These are phyloP conservation scores for Hiodon tergisus DNA, from an alignment of 2,113 vertebrate genomes.

Conservation along the genomic window DNA sequence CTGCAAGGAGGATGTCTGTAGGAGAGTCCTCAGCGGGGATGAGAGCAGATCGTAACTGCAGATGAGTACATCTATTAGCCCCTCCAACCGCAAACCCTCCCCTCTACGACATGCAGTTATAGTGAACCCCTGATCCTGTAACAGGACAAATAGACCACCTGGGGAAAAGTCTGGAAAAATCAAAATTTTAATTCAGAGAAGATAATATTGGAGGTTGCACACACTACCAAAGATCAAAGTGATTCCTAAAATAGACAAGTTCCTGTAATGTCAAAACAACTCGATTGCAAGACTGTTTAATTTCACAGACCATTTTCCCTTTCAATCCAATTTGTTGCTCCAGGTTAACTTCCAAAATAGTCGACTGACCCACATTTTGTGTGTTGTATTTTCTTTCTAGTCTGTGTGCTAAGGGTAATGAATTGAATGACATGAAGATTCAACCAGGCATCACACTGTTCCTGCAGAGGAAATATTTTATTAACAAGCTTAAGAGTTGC, in stretches of 20 bases:
- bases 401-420: no score
- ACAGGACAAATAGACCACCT: conserved; percentile 50
- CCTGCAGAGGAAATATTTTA: no score
- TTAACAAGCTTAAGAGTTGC: no score
- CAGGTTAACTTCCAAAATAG: no score
- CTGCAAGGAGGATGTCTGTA: conserved; percentile 28
- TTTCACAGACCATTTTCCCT: conserved; percentile 21
- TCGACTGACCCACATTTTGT: no score
- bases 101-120: conserved; percentile 40
- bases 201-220: conserved; percentile 34
- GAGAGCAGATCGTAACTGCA: conserved; percentile 31
- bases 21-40: conserved; percentile 36
- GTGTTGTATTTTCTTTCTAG: no score
- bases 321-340: no score
- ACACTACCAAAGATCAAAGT: conserved; percentile 36
- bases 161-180: conserved; percentile 44
- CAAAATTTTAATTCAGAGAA: conserved; percentile 52
- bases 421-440: no score
- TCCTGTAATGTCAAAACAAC: conserved; percentile 37
- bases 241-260: conserved; percentile 40
- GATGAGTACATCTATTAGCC: conserved; percentile 35
- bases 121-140: conserved; percentile 51
- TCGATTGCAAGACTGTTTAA: conserved; percentile 27
- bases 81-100: conserved; percentile 21
- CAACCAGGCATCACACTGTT: no score